Conservation (phyloP, 2,888 invertebrate genomes). For the Calliopum simillimum region DNA sequence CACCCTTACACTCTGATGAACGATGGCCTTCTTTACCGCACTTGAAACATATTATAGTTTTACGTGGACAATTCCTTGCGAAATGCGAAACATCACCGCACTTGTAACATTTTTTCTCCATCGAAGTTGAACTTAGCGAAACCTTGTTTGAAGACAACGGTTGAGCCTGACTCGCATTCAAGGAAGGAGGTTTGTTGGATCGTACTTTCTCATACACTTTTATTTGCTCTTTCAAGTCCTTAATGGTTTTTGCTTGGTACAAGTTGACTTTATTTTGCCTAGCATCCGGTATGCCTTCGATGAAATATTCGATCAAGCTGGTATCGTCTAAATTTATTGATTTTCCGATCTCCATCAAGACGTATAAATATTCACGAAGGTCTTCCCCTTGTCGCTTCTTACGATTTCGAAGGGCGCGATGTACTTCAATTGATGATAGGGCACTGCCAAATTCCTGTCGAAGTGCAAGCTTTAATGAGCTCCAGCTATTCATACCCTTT, state of each 20-base stretch:
- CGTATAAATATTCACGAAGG: constrained; percentile 7
- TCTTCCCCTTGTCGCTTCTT: background rate
- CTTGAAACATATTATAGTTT: too few species aligned
- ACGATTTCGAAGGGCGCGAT: constrained; percentile 3
- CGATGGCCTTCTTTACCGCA: constrained; percentile 26
- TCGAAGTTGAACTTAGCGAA: too few species aligned
- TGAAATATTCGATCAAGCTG: constrained; percentile 28
- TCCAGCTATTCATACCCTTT: constrained; percentile 17
- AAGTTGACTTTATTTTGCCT: constrained; percentile 15
- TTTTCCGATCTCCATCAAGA: constrained; percentile 9
- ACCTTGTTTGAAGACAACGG: background rate
- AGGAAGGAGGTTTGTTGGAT: background rate
- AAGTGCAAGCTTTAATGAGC: constrained; percentile 22
- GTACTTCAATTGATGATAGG: constrained; percentile 24
- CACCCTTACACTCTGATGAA: constrained; percentile 2
- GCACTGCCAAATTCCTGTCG: constrained; percentile 26
- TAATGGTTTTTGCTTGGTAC: constrained; percentile 9
- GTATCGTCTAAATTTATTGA: constrained; percentile 21
- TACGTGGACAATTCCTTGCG: too few species aligned
- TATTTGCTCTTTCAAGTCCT: constrained; percentile 5
- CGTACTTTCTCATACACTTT: constrained; percentile 20
- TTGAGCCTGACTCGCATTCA: constrained; percentile 1
- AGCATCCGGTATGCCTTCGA: constrained; percentile 27
- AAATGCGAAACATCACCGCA: too few species aligned
- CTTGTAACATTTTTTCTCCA: too few species aligned